Evolutionary conservation across 2,797 vertebrate species (phyloP), one percentile per base, ranked within the genome.

Genomic region (Loriculus beryllinus): DNA sequence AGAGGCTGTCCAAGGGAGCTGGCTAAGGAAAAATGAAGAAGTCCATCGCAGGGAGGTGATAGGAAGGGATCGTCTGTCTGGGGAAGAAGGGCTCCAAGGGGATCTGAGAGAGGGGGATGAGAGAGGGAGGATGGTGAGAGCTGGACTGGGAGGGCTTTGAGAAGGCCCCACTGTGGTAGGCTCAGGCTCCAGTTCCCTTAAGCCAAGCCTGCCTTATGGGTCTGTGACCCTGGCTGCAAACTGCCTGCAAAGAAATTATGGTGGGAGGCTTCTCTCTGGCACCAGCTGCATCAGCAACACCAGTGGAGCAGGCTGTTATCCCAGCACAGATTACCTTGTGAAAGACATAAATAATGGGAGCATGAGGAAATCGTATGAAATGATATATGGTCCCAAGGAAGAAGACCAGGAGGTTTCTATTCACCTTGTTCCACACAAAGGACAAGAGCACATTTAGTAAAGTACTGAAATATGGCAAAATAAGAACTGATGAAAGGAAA

Each of bases 1-100:
- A 90, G 91, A 95, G 86, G 68, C 90, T 96, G 81, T 96, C 92
- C 95, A 97, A 86, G 68, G 59, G 45, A 94, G 68, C 86, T 92
- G 82, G 95, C 93, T 93, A 67, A 82, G 74, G 60, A 48, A 92
- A 91, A 90, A 92, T 88, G 48, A 95, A 94, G 76, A 93, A 91
- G 95, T 80, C 91, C 89, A 91, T 96, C 88, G 52, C 80, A 91
- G 85, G 39, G 71, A 93, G 92, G 92, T 5, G 8, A 80, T 83
- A 77, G 93, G 91, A 94, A 92, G 45, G 81, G 83, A 82, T 93
- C 2, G 2, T 90, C 82, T 94, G 80, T 86, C 95, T 93, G 83
- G 85, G 70, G 91, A 96, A 90, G 81, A 47, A 86, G 80, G n/a
- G 60, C 31, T 93, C 63, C 1, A 1, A 23, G 22, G 63, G 70